These are phyloP conservation scores for Cataglyphis albicans DNA, from an alignment of 2,888 invertebrate genomes.

Conservation along the genomic window DNA sequence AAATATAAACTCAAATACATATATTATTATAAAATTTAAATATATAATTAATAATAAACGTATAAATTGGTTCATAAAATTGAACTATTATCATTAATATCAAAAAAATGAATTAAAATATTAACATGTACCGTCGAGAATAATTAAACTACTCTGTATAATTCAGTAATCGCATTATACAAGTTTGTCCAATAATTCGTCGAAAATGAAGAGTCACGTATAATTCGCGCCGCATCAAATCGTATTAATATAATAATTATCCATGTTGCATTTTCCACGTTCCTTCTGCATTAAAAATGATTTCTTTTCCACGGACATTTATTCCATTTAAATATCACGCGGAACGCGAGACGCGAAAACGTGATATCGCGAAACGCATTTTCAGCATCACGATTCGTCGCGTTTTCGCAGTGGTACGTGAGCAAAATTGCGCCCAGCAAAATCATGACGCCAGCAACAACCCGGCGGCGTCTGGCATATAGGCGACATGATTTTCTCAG, in stretches of 20 bases:
- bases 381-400: constrained; percentile 41
- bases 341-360: constrained; percentile 8
- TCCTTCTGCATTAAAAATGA: constrained; percentile 18
- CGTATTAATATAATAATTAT: constrained; percentile 29
- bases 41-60: constrained; percentile 25
- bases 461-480: constrained; percentile 3
- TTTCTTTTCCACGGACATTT: constrained; percentile 30
- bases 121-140: constrained; percentile 18
- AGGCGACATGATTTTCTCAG: constrained; percentile 44
- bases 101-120: constrained; percentile 29
- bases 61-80: constrained; percentile 28
- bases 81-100: not conserved
- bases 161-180: constrained; percentile 39
- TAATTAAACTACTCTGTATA: constrained; percentile 37
- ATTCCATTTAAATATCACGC: constrained; percentile 45
- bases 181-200: constrained; percentile 27
- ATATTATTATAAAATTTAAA: not conserved
- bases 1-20: not conserved
- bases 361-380: constrained; percentile 37
- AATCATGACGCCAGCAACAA: constrained; percentile 53
- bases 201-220: constrained; percentile 13
- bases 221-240: constrained; percentile 10
- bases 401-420: constrained; percentile 40
- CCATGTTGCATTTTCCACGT: not conserved
- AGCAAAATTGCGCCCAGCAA: constrained; percentile 46